These are phyloP conservation scores for Thomomys bottae DNA, from an alignment of 2,113 vertebrate genomes.

Conservation along the genomic window DNA sequence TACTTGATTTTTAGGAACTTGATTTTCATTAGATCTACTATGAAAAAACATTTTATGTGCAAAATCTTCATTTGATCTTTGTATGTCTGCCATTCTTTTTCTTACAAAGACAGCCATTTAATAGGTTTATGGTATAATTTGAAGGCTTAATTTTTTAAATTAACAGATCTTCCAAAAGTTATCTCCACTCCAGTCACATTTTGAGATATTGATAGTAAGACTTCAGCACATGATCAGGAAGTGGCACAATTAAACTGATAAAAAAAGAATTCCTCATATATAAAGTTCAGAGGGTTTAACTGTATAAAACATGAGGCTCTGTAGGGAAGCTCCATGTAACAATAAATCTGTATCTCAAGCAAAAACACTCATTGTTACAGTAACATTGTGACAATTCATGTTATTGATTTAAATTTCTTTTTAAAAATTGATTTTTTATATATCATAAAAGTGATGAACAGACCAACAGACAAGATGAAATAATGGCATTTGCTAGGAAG, in stretches of 20 bases:
- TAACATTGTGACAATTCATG: too few species aligned
- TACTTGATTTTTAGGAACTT: not conserved
- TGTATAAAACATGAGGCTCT: not conserved
- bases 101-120: not conserved
- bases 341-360: not conserved
- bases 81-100: not conserved
- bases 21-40: not conserved
- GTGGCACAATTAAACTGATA: not conserved
- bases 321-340: not conserved
- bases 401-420: too few species aligned
- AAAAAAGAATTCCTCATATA: not conserved
- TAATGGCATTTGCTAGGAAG: too few species aligned
- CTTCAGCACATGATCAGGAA: not conserved
- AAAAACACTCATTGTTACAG: too few species aligned
- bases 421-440: too few species aligned
- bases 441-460: too few species aligned
- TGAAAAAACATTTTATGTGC: not conserved
- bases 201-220: not conserved
- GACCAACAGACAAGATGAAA: too few species aligned
- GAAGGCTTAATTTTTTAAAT: not conserved
- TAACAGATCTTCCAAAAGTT: not conserved
- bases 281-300: not conserved
- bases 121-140: not conserved
- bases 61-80: not conserved
- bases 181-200: not conserved